These are phyloP conservation scores for Pyxicephalus adspersus DNA, from an alignment of 2,113 vertebrate genomes.

Conservation along the genomic window DNA sequence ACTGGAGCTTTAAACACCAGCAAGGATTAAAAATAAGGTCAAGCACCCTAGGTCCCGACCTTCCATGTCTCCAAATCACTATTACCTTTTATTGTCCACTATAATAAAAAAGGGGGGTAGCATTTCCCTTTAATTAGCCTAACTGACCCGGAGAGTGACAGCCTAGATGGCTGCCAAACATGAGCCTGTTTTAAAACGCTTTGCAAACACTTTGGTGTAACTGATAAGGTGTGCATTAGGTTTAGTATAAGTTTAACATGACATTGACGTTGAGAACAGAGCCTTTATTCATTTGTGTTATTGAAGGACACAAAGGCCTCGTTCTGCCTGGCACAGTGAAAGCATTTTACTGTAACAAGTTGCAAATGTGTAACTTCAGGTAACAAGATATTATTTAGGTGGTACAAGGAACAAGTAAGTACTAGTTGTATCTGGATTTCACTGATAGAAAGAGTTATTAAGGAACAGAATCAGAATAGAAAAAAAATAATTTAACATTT, in stretches of 20 bases:
- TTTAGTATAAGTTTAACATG: constrained; percentile 50
- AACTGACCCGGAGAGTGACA: constrained; percentile 56
- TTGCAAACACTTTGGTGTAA: constrained; percentile 40
- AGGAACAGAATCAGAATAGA: no score
- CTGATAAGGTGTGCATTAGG: constrained; percentile 23
- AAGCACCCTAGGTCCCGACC: no score
- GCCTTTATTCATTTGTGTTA: neutral
- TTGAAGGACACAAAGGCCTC: neutral
- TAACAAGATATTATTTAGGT: constrained; percentile 10
- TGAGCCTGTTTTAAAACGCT: constrained; percentile 55
- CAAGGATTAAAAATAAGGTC: no score
- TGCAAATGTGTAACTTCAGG: constrained; percentile 47
- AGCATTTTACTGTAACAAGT: constrained; percentile 34
- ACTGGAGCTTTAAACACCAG: no score
- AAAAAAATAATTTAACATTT: no score
- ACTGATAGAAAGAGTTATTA: no score
- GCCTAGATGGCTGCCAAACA: constrained; percentile 58
- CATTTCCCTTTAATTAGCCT: constrained; percentile 60
- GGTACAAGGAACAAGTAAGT: neutral
- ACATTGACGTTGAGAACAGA: constrained; percentile 45
- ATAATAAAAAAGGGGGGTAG: no score
- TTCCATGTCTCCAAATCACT: no score
- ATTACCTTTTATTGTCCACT: no score
- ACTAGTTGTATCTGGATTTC: neutral
- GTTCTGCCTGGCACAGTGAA: constrained; percentile 15